Percentiles rank a stretch among this genome's conserved stretches.
Conservation (phyloP, 2,888 invertebrate species). For the Leucophora obtusa region DNA sequence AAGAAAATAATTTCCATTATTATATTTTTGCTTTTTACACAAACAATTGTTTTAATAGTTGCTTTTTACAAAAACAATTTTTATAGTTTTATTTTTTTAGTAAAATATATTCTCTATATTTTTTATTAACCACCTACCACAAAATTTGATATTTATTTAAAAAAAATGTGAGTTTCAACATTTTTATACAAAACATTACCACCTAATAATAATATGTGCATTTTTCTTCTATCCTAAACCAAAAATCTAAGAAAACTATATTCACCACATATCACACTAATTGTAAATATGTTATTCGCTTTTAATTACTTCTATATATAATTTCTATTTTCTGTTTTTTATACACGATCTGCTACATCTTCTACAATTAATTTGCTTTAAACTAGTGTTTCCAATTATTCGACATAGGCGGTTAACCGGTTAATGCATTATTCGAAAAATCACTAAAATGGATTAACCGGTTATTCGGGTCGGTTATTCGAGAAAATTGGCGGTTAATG, state of each 20-base stretch:
- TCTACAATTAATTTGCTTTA: neutral
- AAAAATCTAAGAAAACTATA: conserved; percentile 19
- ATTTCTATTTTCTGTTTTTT: conserved; percentile 7
- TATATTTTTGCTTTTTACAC: conserved; percentile 56
- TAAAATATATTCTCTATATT: conserved; percentile 29
- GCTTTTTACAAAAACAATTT: conserved; percentile 29
- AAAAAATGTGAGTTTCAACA: conserved; percentile 29
- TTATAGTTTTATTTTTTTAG: conserved; percentile 29
- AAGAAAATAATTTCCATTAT: conserved; percentile 42
- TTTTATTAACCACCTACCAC: conserved; percentile 62
- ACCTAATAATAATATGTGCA: conserved; percentile 68
- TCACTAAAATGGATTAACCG: too few species aligned
- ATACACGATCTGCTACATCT: neutral
- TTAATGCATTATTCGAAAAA: too few species aligned
- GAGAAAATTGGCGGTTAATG: too few species aligned
- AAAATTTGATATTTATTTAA: conserved; percentile 34
- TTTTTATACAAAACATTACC: conserved; percentile 34
- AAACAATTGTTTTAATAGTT: conserved; percentile 31
- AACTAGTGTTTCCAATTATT: too few species aligned
- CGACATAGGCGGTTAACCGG: too few species aligned
- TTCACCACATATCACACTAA: conserved; percentile 55
- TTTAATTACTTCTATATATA: conserved; percentile 25
- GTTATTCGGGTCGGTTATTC: too few species aligned
- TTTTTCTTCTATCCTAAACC: conserved; percentile 54
- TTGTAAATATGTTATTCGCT: conserved; percentile 31